These are phyloP conservation scores for Vollenhovia emeryi DNA, from an alignment of 1,140 invertebrate species.

Conservation along the genomic window DNA sequence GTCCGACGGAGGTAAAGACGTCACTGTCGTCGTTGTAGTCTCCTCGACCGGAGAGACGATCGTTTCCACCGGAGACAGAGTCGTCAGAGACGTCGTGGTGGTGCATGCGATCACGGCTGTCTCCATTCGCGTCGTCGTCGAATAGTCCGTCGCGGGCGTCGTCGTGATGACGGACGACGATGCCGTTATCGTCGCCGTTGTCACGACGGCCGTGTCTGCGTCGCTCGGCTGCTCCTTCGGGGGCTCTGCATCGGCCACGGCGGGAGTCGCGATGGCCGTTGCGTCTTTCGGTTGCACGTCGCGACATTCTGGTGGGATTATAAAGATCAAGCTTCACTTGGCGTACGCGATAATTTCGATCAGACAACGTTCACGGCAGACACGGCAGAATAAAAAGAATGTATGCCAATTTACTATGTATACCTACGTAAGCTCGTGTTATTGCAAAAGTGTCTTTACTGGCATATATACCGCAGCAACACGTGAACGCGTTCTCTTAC, in stretches of 20 bases:
- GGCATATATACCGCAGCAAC: not conserved
- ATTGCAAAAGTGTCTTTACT: not conserved
- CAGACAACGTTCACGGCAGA: not conserved
- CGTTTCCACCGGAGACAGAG: not conserved
- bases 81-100: not conserved
- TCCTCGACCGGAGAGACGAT: not conserved
- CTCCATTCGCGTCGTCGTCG: slow-evolving; percentile 42
- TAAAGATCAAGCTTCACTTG: not conserved
- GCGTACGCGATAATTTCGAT: not conserved
- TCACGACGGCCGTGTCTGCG: not conserved
- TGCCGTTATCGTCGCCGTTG: not conserved
- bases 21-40: slow-evolving; percentile 30
- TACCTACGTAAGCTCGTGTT: not conserved
- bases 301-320: slow-evolving; percentile 50
- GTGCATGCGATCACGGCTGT: slow-evolving; percentile 42
- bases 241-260: not conserved
- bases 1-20: slow-evolving; percentile 24
- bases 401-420: not conserved
- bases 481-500: slow-evolving; percentile 26
- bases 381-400: not conserved
- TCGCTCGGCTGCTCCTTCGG: slow-evolving; percentile 17
- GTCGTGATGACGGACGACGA: not conserved
- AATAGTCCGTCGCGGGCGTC: slow-evolving; percentile 32
- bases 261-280: not conserved
- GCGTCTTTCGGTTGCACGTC: slow-evolving; percentile 38